These are phyloP conservation scores for Meriones psammophilus DNA, from an alignment of 2,797 vertebrate genomes.

Conservation along the genomic window DNA sequence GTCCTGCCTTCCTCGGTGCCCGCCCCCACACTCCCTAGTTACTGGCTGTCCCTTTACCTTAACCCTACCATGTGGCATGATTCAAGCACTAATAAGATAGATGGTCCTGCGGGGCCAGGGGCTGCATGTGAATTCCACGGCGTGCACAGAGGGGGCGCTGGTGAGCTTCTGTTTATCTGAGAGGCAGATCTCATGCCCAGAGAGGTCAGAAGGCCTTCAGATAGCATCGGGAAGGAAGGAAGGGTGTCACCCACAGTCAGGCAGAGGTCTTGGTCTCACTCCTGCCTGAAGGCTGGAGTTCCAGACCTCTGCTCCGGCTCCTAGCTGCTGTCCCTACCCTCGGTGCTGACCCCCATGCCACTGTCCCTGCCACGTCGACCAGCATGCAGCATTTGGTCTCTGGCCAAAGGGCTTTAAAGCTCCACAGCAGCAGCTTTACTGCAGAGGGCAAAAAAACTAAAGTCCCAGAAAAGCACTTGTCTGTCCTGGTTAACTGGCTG, in stretches of 20 bases:
- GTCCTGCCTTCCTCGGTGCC: conserved; percentile 51
- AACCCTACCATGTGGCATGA: conserved; percentile 64
- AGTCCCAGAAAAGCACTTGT: not conserved
- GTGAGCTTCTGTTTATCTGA: not conserved
- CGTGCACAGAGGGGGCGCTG: not conserved
- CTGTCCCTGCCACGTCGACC: not conserved
- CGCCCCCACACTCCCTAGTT: conserved; percentile 35
- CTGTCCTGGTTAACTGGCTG: not conserved
- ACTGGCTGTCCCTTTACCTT: conserved; percentile 82
- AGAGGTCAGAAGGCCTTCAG: not conserved
- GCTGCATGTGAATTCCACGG: conserved; percentile 64
- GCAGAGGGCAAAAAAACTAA: not conserved
- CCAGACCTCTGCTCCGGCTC: not conserved
- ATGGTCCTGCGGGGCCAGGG: conserved; percentile 59
- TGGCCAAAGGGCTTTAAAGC: not conserved
- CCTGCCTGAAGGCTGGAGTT: not conserved
- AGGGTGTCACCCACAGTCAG: not conserved
- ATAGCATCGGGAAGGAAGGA: not conserved
- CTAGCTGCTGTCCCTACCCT: not conserved
- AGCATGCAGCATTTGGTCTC: not conserved
- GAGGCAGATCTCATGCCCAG: not conserved
- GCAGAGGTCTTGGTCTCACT: not conserved
- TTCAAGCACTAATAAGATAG: conserved; percentile 81
- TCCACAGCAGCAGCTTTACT: not conserved
- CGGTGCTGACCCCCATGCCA: not conserved